Conservation (phyloP, 2,888 invertebrate genomes). For the Taphrorychus bicolor region DNA sequence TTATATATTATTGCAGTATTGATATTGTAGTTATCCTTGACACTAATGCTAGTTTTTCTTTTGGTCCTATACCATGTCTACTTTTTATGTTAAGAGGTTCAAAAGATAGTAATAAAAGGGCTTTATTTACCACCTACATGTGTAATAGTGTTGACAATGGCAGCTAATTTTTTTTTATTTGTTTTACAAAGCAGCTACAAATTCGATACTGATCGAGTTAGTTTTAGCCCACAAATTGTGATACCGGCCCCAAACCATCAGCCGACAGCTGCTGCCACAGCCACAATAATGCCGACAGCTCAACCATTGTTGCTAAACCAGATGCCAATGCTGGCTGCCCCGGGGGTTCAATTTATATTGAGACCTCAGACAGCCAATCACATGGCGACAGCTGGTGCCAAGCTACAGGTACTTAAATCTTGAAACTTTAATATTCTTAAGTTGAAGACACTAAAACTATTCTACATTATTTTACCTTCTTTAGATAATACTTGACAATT, state of each 20-base stretch:
- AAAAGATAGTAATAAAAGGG: no score
- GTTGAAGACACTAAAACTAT: no score
- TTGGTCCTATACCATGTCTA: no score
- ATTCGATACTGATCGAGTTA: neutral
- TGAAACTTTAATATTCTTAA: no score
- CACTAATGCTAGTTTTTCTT: no score
- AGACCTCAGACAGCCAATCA: slow-evolving; percentile 65
- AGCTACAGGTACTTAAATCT: slow-evolving; percentile 45
- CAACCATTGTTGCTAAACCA: slow-evolving; percentile 59
- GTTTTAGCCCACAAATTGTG: slow-evolving; percentile 57
- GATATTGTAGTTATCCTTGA: no score
- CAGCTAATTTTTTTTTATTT: neutral
- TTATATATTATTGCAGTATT: no score
- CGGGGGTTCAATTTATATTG: slow-evolving; percentile 75
- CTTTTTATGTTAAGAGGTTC: no score
- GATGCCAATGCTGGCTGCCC: slow-evolving; percentile 62
- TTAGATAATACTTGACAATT: slow-evolving; percentile 1
- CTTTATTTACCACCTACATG: no score
- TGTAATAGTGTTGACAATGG: no score
- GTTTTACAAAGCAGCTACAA: neutral
- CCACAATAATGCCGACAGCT: slow-evolving; percentile 58
- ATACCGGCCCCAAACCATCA: slow-evolving; percentile 52
- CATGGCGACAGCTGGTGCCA: slow-evolving; percentile 27
- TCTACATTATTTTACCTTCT: neutral
- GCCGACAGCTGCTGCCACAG: slow-evolving; percentile 44